These are phyloP conservation scores for Australoheros scitulus DNA, from an alignment of 2,113 vertebrate species.

Conservation along the genomic window DNA sequence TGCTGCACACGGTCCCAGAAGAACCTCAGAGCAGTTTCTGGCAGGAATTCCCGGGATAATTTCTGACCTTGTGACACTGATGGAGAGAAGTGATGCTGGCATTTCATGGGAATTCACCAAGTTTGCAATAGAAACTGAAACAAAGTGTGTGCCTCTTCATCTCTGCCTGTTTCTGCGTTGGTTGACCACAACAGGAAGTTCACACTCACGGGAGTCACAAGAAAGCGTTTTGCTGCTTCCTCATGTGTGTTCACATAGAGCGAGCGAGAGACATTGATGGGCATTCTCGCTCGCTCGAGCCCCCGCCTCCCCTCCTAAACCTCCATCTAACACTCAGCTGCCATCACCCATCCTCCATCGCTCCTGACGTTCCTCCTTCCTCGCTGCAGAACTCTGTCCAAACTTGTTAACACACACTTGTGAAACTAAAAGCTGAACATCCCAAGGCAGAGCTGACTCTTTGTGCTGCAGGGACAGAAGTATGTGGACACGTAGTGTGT, in stretches of 20 bases:
- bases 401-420: constrained; percentile 48
- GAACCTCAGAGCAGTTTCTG: background rate
- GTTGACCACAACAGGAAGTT: constrained; percentile 67
- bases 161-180: constrained; percentile 22
- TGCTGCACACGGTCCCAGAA: no score
- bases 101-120: background rate
- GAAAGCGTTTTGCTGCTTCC: constrained; percentile 53
- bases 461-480: background rate
- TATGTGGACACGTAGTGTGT: fast-evolving
- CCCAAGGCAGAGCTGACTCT: background rate
- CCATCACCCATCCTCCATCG: constrained; percentile 64
- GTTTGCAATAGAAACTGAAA: constrained; percentile 11
- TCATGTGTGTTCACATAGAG: constrained; percentile 9
- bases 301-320: background rate
- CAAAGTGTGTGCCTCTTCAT: background rate
- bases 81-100: background rate
- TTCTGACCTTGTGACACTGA: background rate
- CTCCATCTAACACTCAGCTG: constrained; percentile 61
- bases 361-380: constrained; percentile 12
- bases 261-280: constrained; percentile 50
- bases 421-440: constrained; percentile 4
- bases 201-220: constrained; percentile 57
- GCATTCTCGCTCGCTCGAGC: constrained; percentile 15
- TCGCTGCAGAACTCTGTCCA: constrained; percentile 30
- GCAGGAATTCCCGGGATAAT: background rate